Conservation (phyloP, 2,113 vertebrate genomes). For the Boulengeromyrus knoepffleri region DNA sequence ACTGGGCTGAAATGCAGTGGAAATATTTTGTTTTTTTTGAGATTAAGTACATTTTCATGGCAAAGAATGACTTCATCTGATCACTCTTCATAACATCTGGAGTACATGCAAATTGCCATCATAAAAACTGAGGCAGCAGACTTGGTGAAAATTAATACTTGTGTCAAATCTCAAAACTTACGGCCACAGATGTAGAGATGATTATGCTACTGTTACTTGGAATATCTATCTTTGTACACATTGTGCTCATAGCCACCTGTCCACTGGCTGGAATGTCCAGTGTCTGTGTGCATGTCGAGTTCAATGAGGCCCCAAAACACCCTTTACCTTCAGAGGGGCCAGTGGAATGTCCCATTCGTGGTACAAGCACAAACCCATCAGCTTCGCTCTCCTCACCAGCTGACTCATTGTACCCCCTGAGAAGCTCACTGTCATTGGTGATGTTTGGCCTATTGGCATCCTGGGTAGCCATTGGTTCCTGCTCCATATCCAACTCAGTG, state of each 20-base stretch:
- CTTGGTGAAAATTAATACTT: no score
- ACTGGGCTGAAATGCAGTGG: no score
- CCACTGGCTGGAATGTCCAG: not conserved
- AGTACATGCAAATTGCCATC: no score
- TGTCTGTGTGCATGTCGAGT: not conserved
- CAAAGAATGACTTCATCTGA: no score
- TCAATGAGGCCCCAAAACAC: not conserved
- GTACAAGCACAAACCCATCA: not conserved
- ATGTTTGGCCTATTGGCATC: not conserved
- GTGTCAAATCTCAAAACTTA: no score
- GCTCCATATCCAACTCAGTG: no score
- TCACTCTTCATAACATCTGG: no score
- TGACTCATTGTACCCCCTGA: not conserved
- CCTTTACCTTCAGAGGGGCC: not conserved
- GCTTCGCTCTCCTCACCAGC: not conserved
- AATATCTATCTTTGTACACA: not conserved
- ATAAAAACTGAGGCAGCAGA: no score
- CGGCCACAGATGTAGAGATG: no score
- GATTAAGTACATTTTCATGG: no score
- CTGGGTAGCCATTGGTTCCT: not conserved
- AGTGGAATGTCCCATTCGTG: not conserved
- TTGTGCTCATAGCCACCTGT: not conserved
- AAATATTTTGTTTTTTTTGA: no score
- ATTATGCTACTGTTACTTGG: no score
- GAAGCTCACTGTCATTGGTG: not conserved